Base-by-base conservation (phyloP, 2,113 vertebrate species). In the Rattus norvegicus region DNA sequence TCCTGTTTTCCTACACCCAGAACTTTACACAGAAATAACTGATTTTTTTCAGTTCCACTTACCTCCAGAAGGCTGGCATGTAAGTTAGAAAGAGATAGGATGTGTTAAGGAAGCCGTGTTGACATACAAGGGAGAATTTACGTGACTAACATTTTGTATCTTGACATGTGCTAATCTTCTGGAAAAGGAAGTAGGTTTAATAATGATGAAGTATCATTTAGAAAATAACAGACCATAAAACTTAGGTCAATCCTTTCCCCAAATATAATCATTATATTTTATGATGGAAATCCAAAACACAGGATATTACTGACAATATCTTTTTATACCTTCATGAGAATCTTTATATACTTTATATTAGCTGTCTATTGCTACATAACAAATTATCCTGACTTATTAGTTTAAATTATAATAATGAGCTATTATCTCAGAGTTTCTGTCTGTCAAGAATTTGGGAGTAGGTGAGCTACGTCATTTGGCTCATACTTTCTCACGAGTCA, bases 361-460 rank as follows among this genome's bases (percentile, higher is more conserved):
- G 36, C 59, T 94, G 47, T 69, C 54, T 63, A 59, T 90, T 83
- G 65, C 47, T 59, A 2, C 30, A 69, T 73, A 91, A 91, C 16
- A 95, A 94, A 89, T 86, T 90, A 95, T 90, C 3, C 47, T 63
- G 75, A 77, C 3, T 94, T 72, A 49, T 47, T 81, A 14, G 52
- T 33, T 95, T 93, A 92, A 95, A 47, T 86, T 76, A 89, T 52
- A 61, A 91, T 61, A 81, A 83, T 88, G 67, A 90, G 61, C 91
- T 79, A 47, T 89, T 88, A 49, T 39, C 26, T 97, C 47, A 90
- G 10, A 56, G 59, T 63, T 93, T 90, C 56, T 93, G 30, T 93
- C 43, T 56, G 24, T 91, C 49, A 81, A 80, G 76, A 92, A 92
- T 93, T 80, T 94, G 20, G 67, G 92, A 89, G 36, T 69, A n/a